These are phyloP conservation scores for Rhyacichthys aspro DNA, from an alignment of 2,797 vertebrate genomes.

Conservation along the genomic window DNA sequence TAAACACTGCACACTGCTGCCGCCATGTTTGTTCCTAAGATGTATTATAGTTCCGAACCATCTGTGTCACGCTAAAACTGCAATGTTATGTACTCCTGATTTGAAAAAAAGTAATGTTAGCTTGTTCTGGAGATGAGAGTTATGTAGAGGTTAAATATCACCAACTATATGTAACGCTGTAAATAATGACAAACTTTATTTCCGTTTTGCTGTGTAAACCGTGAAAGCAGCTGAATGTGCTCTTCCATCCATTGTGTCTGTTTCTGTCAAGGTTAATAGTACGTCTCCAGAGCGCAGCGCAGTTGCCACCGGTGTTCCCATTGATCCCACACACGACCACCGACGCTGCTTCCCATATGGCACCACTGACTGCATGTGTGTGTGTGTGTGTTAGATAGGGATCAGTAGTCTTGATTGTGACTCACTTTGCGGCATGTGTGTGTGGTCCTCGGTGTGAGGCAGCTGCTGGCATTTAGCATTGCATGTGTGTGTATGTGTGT, in stretches of 20 bases:
- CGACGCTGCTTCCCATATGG: constrained; percentile 57
- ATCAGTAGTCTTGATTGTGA: constrained; percentile 67
- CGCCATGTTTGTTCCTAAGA: not conserved
- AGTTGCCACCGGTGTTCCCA: constrained; percentile 54
- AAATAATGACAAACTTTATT: constrained; percentile 20
- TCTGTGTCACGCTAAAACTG: constrained; percentile 9
- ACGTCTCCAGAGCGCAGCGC: constrained; percentile 48
- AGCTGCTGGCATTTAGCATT: constrained; percentile 17
- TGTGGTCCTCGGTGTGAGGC: constrained; percentile 12
- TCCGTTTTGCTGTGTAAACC: not conserved
- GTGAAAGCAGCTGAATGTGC: constrained; percentile 10
- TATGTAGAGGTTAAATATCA: not conserved
- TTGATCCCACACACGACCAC: constrained; percentile 65
- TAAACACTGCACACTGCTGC: no score
- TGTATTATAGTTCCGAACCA: constrained; percentile 2
- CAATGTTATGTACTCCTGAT: not conserved
- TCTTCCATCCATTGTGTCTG: constrained; percentile 2
- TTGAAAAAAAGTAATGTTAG: no score
- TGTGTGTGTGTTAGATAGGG: constrained; percentile 50
- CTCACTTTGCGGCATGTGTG: constrained; percentile 50
- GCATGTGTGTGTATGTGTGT: constrained; percentile 5
- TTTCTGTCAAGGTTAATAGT: constrained; percentile 61
- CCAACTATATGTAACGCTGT: not conserved
- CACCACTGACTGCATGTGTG: constrained; percentile 35
- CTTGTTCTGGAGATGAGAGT: not conserved